Conservation (phyloP, 2,113 vertebrate genomes). For the Mormyrus lacerda region DNA sequence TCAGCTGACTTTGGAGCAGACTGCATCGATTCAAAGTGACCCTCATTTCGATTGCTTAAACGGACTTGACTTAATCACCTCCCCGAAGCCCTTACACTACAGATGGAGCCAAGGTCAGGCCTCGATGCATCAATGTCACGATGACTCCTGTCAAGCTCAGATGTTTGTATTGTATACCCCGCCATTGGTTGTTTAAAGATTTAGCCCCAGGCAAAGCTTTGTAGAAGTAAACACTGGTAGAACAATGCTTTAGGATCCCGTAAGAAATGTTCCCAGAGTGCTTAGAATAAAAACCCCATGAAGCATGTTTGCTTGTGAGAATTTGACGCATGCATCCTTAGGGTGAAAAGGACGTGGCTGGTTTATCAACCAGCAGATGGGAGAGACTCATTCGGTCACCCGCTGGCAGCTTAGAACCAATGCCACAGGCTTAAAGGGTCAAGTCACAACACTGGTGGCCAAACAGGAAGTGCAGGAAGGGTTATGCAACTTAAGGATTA, state of each 20-base stretch:
- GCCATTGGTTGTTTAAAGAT: neutral
- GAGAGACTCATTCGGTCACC: neutral
- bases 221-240: neutral
- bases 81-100: neutral
- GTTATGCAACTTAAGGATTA: neutral
- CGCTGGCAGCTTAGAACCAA: neutral
- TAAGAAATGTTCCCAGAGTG: neutral
- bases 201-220: neutral
- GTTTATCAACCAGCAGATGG: neutral
- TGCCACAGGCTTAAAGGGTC: neutral
- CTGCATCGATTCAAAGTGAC: neutral
- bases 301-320: constrained; percentile 1
- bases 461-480: neutral
- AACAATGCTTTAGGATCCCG: neutral
- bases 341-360: neutral
- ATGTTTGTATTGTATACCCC: neutral
- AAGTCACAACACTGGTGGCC: neutral
- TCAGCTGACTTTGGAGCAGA: neutral
- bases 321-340: neutral
- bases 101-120: neutral
- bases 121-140: neutral
- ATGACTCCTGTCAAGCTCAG: neutral
- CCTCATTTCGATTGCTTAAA: neutral
- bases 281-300: neutral
- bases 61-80: neutral